Base-by-base conservation (phyloP, 2,113 vertebrate species). In the Leiothrix lutea region DNA sequence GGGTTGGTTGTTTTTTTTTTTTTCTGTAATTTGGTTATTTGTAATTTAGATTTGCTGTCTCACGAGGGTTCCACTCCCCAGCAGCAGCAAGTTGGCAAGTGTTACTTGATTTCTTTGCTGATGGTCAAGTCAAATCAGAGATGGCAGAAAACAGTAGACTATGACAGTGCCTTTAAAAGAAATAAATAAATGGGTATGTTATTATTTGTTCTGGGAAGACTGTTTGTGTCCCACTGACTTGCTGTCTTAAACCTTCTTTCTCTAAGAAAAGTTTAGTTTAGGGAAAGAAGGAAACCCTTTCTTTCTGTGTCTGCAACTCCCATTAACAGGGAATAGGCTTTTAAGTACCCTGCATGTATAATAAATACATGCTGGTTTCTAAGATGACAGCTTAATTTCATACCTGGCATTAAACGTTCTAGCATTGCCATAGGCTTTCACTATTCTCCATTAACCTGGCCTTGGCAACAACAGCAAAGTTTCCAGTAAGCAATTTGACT, bases 401-500 rank as follows among this genome's bases (percentile, higher is more conserved):
- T 86, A 92, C 65, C 72, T 96, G 93, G 96, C 72, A 83, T 86
- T 90, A 71, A 83, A 93, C 48, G 61, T 78, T 78, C 61, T 67
- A 83, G 53, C 73, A 88, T 92, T 77, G 72, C 88, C 48, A 56
- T 83, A 71, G 64, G 33, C 51, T 90, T 93, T 88, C 38, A 57
- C 14, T 90, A 1, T 86, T 75, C 64, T 93, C 44, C 48, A 60
- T 83, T 80, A 94, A 92, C 53, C 35, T 53, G 75, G 42, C 40
- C 44, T 96, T 97, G 93, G 94, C 88, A 93, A 70, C 67, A 93
- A 48, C 42, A 73, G 89, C n/a, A 26, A 51, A 67, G 60, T 94
- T 96, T 95, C 90, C 94, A 95, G 96, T 94, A 78, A 95, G 92
- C 75, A 56, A 38, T 70, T 64, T 80, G 88, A 66, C 91, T 90